These are phyloP conservation scores for Hemaris fuciformis DNA, from an alignment of 2,888 invertebrate species.

Conservation along the genomic window DNA sequence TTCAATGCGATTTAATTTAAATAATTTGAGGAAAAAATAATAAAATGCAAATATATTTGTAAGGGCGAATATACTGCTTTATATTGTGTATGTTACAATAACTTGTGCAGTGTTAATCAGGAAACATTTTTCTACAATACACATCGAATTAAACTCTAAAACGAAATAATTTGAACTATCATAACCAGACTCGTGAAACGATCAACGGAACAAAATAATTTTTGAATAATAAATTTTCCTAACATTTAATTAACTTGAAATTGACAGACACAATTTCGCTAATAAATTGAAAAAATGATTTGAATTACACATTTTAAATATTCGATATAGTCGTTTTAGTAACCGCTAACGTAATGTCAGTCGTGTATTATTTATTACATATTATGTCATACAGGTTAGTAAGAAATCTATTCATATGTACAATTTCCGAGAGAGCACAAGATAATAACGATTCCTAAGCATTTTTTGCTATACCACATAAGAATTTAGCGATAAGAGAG, in stretches of 20 bases:
- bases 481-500: background rate
- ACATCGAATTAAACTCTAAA: slow-evolving; percentile 18
- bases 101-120: slow-evolving; percentile 12
- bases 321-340: background rate
- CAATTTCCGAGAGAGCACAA: background rate
- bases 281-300: slow-evolving; percentile 18
- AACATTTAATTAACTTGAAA: slow-evolving; percentile 49
- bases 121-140: slow-evolving; percentile 22
- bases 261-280: slow-evolving; percentile 43
- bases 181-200: background rate
- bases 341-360: slow-evolving; percentile 5
- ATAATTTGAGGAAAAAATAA: too few relatives aligned
- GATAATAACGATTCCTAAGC: background rate
- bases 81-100: background rate
- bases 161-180: slow-evolving; percentile 28
- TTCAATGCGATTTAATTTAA: too few relatives aligned
- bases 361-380: background rate
- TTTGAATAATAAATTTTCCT: slow-evolving; percentile 18
- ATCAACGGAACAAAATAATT: background rate
- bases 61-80: background rate
- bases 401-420: slow-evolving; percentile 5
- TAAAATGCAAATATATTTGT: too few relatives aligned
- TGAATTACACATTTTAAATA: background rate
- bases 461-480: background rate
- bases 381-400: background rate